A percentile compares a stretch with the other conserved stretches of the same genome.
Evolutionary conservation across 2,797 vertebrate species (phyloP).

Genomic region (Toxotes lorentzi): DNA sequence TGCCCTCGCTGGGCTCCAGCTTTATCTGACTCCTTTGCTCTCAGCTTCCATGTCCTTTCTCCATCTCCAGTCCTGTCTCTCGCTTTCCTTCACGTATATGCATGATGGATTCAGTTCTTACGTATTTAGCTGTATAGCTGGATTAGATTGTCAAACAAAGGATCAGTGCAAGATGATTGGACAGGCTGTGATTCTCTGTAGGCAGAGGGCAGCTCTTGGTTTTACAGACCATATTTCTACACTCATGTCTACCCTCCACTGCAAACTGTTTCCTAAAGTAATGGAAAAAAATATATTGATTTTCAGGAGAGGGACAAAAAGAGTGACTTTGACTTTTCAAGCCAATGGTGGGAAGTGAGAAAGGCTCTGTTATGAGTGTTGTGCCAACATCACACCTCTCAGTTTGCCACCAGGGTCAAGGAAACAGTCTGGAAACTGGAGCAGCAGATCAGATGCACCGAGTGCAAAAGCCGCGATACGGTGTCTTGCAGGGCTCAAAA

Average conservation of each 20-base stretch:
- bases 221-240: neutral
- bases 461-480: neutral
- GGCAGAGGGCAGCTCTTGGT: neutral
- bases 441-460: slow-evolving; percentile 29
- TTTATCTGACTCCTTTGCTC: slow-evolving; percentile 20
- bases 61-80: neutral
- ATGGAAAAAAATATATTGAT: slow-evolving; percentile 14
- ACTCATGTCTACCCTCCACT: slow-evolving; percentile 9
- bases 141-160: slow-evolving; percentile 11
- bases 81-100: neutral
- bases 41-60: slow-evolving; percentile 6
- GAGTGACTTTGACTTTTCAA: slow-evolving; percentile 47
- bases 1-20: neutral
- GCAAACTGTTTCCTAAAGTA: slow-evolving; percentile 30
- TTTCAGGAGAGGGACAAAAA: slow-evolving; percentile 40
- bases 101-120: neutral
- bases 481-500: slow-evolving; percentile 21
- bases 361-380: slow-evolving; percentile 45
- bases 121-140: neutral
- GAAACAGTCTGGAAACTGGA: slow-evolving; percentile 47
- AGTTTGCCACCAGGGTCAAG: slow-evolving; percentile 54
- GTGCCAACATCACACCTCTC: slow-evolving; percentile 53
- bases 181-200: neutral
- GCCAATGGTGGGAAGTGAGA: slow-evolving; percentile 44
- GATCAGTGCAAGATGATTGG: neutral